phyloP scores from a whole-genome alignment of 2,797 vertebrate genomes.

The Peromyscus aztecus region DNA sequence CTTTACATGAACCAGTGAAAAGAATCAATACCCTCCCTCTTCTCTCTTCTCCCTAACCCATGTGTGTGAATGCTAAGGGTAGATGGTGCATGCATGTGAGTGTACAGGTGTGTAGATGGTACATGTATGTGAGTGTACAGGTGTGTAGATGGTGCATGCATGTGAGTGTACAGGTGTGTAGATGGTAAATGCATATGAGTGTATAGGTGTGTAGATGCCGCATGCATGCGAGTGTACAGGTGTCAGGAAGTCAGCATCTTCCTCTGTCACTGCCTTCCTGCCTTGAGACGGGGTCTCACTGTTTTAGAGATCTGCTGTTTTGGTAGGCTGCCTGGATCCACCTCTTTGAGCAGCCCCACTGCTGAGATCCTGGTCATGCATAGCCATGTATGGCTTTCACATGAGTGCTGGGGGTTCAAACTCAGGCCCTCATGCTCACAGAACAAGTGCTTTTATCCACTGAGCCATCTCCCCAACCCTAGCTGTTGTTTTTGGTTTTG shows the following conservation, averaged over 20 bases:
- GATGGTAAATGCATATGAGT: background rate
- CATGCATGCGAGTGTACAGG: background rate
- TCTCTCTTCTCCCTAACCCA: too few relatives aligned
- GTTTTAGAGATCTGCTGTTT: background rate
- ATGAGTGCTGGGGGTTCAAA: background rate
- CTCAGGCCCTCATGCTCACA: background rate
- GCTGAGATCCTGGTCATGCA: background rate
- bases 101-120: background rate
- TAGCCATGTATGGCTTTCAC: background rate
- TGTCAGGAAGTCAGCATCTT: background rate
- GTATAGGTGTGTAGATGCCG: background rate
- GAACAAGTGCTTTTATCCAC: background rate
- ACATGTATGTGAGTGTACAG: background rate
- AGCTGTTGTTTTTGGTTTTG: background rate
- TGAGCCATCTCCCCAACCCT: background rate
- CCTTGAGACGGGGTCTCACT: background rate
- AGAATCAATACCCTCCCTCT: background rate
- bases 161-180: background rate
- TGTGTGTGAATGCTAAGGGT: too few relatives aligned
- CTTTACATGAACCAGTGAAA: conserved; percentile 19
- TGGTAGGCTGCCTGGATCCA: background rate
- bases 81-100: background rate
- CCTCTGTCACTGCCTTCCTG: background rate
- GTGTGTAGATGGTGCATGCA: background rate
- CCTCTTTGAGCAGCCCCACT: background rate